Evolutionary conservation across 2,888 invertebrate genomes (phyloP).

Genomic region (Leptopilina myrica): DNA sequence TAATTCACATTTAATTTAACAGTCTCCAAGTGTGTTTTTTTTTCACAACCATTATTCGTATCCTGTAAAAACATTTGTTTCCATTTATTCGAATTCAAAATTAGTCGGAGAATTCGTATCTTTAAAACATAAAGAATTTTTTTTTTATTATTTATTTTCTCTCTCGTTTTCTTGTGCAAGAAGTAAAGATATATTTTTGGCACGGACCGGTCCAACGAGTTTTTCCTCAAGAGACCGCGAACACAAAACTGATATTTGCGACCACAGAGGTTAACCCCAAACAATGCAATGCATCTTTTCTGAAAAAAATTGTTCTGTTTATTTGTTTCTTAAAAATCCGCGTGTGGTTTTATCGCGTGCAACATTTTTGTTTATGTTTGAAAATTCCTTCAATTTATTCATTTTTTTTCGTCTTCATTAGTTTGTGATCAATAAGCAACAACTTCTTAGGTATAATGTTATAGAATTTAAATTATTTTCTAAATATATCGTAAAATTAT

Average conservation of each 20-base stretch:
- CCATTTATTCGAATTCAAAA: not conserved
- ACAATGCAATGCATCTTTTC: conserved; percentile 9
- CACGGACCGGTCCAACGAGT: conserved; percentile 14
- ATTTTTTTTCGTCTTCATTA: not conserved
- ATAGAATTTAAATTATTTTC: too few relatives aligned
- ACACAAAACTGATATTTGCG: conserved; percentile 24
- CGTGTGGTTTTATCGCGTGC: conserved; percentile 27
- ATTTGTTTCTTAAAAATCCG: not conserved
- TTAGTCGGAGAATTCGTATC: conserved; percentile 11
- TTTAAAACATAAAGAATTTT: not conserved
- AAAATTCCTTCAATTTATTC: not conserved
- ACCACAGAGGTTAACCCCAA: conserved; percentile 29
- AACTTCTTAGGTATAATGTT: too few relatives aligned
- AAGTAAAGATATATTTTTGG: conserved; percentile 13
- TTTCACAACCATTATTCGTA: too few relatives aligned
- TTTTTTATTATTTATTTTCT: too few relatives aligned
- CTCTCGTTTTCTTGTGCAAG: not conserved
- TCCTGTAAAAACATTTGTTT: too few relatives aligned
- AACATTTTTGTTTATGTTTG: not conserved
- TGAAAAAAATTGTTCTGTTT: not conserved
- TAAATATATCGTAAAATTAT: too few relatives aligned
- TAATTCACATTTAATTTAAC: too few relatives aligned
- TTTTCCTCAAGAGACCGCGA: conserved; percentile 30
- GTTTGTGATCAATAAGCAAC: too few relatives aligned
- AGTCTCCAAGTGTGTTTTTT: too few relatives aligned